A percentile compares a stretch with the other conserved stretches of the same genome.
Evolutionary conservation across 2,888 invertebrate species (phyloP).

Genomic region (Orthosia incerta): DNA sequence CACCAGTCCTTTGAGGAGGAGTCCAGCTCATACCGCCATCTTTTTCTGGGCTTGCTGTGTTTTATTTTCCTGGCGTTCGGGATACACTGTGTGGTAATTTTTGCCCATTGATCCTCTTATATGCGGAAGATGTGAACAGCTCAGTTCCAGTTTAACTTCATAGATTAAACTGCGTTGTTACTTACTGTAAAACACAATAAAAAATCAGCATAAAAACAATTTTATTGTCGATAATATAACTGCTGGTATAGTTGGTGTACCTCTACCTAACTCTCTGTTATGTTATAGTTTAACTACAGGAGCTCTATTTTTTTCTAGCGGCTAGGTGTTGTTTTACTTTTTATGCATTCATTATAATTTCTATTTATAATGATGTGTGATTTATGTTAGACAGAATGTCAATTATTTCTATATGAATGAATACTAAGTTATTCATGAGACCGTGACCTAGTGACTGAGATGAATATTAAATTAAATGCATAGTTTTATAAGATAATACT

Average conservation of each 20-base stretch:
- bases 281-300: too few species aligned
- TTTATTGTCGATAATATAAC: too few species aligned
- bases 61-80: neutral
- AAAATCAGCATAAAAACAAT: neutral
- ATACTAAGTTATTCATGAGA: constrained; percentile 29
- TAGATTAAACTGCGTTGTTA: neutral
- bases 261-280: too few species aligned
- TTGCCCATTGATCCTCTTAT: neutral
- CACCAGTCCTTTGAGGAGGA: neutral
- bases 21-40: neutral
- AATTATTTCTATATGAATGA: constrained; percentile 20
- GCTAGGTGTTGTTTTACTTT: constrained; percentile 20
- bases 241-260: too few species aligned
- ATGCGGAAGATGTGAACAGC: too few species aligned
- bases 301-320: neutral
- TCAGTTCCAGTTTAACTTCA: neutral
- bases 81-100: neutral
- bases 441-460: constrained; percentile 39
- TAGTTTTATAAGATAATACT: neutral
- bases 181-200: neutral
- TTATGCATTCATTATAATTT: constrained; percentile 16
- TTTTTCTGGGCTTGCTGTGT: neutral
- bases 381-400: constrained; percentile 25
- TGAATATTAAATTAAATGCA: neutral
- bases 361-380: constrained; percentile 13